Base-by-base conservation (phyloP, 1,140 invertebrate species). In the Drosophila watanabei region DNA sequence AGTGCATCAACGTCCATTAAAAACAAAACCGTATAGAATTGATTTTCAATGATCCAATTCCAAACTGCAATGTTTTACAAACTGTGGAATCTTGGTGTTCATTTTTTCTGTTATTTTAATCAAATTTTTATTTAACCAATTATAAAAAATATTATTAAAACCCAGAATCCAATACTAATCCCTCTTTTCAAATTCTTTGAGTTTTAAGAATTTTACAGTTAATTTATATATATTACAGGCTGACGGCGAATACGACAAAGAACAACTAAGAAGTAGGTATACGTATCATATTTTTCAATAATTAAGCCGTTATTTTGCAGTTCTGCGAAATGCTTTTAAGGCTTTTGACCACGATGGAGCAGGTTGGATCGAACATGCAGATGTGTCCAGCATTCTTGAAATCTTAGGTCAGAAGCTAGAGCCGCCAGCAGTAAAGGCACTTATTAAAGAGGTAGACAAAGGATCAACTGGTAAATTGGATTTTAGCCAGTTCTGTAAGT, bases 321-420 rank as follows among this genome's bases (percentile, higher is more conserved):
- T 97, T 93, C 93, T 97, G 62, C 95, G 95, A 70, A 96, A 96
- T 82, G 96, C 96, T 16, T 97, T 97, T 93, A 95, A 96, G 80
- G 96, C 97, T 45, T 97, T 97, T 89, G 97, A 97, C 87, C 95
- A 95, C 43, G 96, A 97, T 63, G 96, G 96, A 80, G 96, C 95
- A 59, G 96, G 96, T 2, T 95, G 94, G 72, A 97, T 97, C 79
- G 95, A 95, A 63, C 95, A 95, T 54, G 95, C 95, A 62, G 96
- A 97, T 94, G 95, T 97, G 70, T 95, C 95, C 5, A 96, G 95
- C 11, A 97, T 97, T 79, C 93, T 97, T 57, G 96, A 97, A 86
- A 97, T 97, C 93, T 94, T 97, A 69, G 97, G 97, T 0, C 96
- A 96, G 69, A 95, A 95, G 66, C 94, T 97, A 51, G 95, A 96